phyloP scores from a whole-genome alignment of 2,113 vertebrate species.

The Hemiprocne comata region DNA sequence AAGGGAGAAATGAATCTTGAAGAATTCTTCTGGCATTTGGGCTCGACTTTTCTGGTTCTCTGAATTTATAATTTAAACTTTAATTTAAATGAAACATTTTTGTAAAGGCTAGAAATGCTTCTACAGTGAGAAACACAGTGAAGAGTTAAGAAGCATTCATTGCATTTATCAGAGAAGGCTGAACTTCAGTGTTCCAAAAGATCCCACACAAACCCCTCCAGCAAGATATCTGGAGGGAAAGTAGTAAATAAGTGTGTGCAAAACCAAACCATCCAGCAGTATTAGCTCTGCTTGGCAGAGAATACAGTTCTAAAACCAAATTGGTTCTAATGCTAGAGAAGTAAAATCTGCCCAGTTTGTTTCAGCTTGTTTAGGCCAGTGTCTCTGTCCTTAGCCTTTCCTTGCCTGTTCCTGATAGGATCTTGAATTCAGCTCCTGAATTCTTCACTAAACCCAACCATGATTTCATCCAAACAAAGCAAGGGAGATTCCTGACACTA shows the following conservation, averaged over 20 bases:
- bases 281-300: not conserved
- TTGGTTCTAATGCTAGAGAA: not conserved
- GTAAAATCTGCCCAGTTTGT: not conserved
- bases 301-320: not conserved
- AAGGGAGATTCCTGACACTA: conserved; percentile 42
- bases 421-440: conserved; percentile 22
- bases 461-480: conserved; percentile 52
- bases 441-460: conserved; percentile 44
- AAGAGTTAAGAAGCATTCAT: not conserved
- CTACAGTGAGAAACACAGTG: not conserved
- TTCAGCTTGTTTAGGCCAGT: not conserved
- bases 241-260: not conserved
- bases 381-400: not conserved
- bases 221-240: not conserved
- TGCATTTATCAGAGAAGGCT: not conserved
- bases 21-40: not conserved
- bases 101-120: not conserved
- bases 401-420: not conserved
- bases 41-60: not conserved
- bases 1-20: not conserved
- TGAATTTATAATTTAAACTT: not conserved
- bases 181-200: not conserved
- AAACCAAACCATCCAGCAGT: not conserved
- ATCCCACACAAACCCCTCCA: not conserved
- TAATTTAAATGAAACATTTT: not conserved